A percentile compares a stretch with the other conserved stretches of the same genome.
These are phyloP conservation scores for Pimephales promelas DNA, from an alignment of 2,113 vertebrate genomes.

Conservation along the genomic window DNA sequence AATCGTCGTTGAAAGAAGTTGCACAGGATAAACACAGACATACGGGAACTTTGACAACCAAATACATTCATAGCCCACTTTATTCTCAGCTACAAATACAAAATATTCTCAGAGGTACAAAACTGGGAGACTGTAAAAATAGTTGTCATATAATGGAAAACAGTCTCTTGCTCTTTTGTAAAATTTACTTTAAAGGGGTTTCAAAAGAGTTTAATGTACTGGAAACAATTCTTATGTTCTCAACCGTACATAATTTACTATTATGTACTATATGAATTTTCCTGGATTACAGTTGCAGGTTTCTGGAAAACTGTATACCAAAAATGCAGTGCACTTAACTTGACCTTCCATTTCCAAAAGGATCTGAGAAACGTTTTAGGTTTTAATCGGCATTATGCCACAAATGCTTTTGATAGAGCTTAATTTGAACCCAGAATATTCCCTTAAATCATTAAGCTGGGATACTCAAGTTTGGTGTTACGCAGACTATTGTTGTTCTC, in stretches of 20 bases:
- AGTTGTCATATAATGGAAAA: background rate
- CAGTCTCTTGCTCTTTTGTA: background rate
- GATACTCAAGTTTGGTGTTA: background rate
- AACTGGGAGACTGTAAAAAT: background rate
- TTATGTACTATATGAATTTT: background rate
- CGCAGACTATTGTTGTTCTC: background rate
- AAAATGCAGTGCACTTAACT: background rate
- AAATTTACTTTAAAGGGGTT: background rate
- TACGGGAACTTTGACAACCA: background rate
- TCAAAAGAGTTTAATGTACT: background rate
- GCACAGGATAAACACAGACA: background rate
- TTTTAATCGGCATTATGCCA: background rate
- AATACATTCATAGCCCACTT: background rate
- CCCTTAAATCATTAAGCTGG: background rate
- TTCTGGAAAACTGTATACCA: background rate
- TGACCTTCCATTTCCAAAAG: background rate
- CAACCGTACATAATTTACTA: no score
- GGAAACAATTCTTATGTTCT: background rate
- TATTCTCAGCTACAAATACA: background rate
- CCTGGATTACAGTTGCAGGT: background rate
- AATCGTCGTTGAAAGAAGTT: background rate
- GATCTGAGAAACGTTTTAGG: background rate
- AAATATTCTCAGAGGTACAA: background rate
- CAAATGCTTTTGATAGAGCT: background rate
- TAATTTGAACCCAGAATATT: background rate